Base-by-base conservation (phyloP, 2,113 vertebrate species). In the Muscicapa adusta region DNA sequence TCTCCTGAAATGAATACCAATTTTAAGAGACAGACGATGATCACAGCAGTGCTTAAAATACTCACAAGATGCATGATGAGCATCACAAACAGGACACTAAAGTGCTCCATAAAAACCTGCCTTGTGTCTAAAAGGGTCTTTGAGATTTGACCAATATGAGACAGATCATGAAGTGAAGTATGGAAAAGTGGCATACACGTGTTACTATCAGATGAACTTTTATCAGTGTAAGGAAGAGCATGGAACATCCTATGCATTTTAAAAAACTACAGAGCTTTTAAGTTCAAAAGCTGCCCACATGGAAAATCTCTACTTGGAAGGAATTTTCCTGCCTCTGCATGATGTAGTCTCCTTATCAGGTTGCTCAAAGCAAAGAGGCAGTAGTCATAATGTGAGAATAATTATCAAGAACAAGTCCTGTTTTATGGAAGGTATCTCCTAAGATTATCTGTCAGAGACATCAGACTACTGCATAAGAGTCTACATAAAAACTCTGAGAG, bases 371-470 rank as follows among this genome's bases (percentile, higher is more conserved):
- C n/a, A 68, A 88, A 89, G 56, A 54, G 66, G 38, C 47, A 67
- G 38, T 15, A 73, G 50, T 72, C 3, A 3, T 50, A 70, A 72
- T 65, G 31, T 18, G 26, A 77, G 79, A 90, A 90, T 58, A 85
- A 90, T 83, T 70, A 80, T 20, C 56, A 77, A 62, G 71, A 91
- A 88, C 91, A 85, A 90, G 78, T 54, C 79, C 47, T 61, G 51
- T 33, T 94, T 40, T 77, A 58, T 80, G 63, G 76, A 85, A 85
- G 34, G 68, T 20, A 60, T 76, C 34, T 70, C 38, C 54, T 38
- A 36, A 33, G 47, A 85, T 92, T 50, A 93, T 84, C 95, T 92
- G 43, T 90, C 63, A 62, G 71, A 93, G 75, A 14, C 67, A 92
- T 58, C 78, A 85, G 60, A 57, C 22, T 45, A 40, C 36, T 65